Conservation (phyloP, 2,797 vertebrate species). For the Pristis pectinata region DNA sequence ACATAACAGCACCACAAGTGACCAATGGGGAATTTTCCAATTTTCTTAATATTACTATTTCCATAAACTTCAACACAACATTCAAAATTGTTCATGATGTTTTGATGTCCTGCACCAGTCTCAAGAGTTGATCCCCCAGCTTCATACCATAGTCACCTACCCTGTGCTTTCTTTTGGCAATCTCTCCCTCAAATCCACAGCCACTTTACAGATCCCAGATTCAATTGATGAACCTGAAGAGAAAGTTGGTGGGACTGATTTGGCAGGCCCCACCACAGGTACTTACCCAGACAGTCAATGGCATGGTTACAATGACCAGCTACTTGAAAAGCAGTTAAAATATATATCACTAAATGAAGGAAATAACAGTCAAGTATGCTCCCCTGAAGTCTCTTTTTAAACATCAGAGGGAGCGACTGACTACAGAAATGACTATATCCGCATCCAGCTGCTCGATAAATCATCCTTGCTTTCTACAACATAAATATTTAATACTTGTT, state of each 20-base stretch:
- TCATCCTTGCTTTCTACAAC: conserved; percentile 17
- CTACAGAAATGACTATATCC: neutral
- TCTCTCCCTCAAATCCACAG: neutral
- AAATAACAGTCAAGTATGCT: neutral
- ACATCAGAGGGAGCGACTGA: neutral
- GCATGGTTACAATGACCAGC: neutral
- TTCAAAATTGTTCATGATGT: neutral
- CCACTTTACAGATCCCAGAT: neutral
- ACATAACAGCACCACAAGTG: neutral
- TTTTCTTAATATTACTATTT: neutral
- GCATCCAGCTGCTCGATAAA: neutral
- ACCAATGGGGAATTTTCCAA: neutral
- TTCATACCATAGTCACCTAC: neutral
- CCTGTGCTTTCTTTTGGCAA: neutral
- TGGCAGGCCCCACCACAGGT: neutral
- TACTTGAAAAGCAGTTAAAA: neutral
- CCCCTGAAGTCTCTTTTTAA: neutral
- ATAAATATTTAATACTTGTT: conserved; percentile 28
- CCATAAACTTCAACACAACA: neutral
- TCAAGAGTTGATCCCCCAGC: neutral
- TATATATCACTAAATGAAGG: neutral
- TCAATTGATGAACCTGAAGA: neutral
- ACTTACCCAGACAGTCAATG: neutral
- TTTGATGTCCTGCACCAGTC: neutral
- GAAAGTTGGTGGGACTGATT: neutral